Percentiles rank a stretch among this genome's conserved stretches.
These are phyloP conservation scores for Amblyjoppa proteus DNA, from an alignment of 2,888 invertebrate species.

Conservation along the genomic window DNA sequence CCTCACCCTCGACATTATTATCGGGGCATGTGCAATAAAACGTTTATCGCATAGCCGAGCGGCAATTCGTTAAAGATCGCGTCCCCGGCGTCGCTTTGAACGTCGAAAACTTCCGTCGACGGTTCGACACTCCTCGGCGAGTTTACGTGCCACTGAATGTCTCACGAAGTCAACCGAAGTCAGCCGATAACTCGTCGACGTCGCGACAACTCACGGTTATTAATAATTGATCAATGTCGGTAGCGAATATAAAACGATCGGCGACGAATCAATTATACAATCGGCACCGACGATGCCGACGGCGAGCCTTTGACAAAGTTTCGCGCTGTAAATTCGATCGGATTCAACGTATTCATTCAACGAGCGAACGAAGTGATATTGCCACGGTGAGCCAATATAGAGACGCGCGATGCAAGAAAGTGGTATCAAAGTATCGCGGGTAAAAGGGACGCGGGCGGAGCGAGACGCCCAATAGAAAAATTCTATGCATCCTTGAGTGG, in stretches of 20 bases:
- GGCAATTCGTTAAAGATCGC: not conserved
- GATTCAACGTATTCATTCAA: conserved; percentile 36
- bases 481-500: conserved; percentile 73
- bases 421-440: conserved; percentile 56
- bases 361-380: conserved; percentile 18
- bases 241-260: too few relatives aligned
- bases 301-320: not conserved
- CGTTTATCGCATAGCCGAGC: not conserved
- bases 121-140: not conserved
- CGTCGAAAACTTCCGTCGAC: not conserved
- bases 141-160: not conserved
- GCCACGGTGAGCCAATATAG: not conserved
- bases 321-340: conserved; percentile 6
- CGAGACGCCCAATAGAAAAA: conserved; percentile 69
- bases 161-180: not conserved
- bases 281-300: not conserved
- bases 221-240: too few relatives aligned
- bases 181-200: too few relatives aligned
- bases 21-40: conserved; percentile 50
- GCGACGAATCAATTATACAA: not conserved
- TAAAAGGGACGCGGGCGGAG: conserved; percentile 50
- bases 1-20: conserved; percentile 47
- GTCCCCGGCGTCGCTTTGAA: not conserved
- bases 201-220: too few relatives aligned
- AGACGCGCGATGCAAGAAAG: conserved; percentile 31